Conservation (phyloP, 2,888 invertebrate genomes). For the Orchesella flavescens region DNA sequence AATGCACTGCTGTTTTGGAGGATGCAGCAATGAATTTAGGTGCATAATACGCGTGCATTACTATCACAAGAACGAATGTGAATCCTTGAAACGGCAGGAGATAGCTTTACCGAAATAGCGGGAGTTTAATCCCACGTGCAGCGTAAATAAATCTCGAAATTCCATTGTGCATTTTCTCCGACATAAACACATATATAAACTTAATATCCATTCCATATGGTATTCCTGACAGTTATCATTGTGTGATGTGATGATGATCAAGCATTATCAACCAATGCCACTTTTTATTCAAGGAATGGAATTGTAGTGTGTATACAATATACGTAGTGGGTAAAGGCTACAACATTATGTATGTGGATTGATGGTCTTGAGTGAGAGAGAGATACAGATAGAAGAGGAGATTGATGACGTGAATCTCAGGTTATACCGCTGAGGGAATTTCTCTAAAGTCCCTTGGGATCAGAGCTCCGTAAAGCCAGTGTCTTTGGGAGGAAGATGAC, state of each 20-base stretch:
- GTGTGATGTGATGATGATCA: not conserved
- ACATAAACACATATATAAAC: constrained; percentile 27
- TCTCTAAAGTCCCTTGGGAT: constrained; percentile 38
- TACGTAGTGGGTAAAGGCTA: not conserved
- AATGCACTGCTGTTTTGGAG: too few species aligned
- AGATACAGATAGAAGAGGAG: constrained; percentile 14
- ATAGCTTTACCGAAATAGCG: constrained; percentile 35
- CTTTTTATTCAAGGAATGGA: too few species aligned
- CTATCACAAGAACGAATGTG: too few species aligned
- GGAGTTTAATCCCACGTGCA: constrained; percentile 51
- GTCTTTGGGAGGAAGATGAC: not conserved
- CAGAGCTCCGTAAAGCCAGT: constrained; percentile 18
- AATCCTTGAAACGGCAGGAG: constrained; percentile 25
- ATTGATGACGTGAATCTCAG: constrained; percentile 47
- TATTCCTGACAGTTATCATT: too few species aligned
- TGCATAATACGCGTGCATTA: too few species aligned
- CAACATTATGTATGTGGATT: not conserved
- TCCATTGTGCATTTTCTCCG: constrained; percentile 27
- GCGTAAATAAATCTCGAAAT: constrained; percentile 18
- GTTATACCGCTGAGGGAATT: constrained; percentile 31
- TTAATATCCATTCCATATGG: not conserved
- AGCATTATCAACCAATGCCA: not conserved
- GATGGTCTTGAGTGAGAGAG: constrained; percentile 3
- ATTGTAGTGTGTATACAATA: not conserved
- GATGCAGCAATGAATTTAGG: too few species aligned